A percentile compares a stretch with the other conserved stretches of the same genome.
These are phyloP conservation scores for Drosophila seclusa DNA, from an alignment of 2,888 invertebrate species.

Conservation along the genomic window DNA sequence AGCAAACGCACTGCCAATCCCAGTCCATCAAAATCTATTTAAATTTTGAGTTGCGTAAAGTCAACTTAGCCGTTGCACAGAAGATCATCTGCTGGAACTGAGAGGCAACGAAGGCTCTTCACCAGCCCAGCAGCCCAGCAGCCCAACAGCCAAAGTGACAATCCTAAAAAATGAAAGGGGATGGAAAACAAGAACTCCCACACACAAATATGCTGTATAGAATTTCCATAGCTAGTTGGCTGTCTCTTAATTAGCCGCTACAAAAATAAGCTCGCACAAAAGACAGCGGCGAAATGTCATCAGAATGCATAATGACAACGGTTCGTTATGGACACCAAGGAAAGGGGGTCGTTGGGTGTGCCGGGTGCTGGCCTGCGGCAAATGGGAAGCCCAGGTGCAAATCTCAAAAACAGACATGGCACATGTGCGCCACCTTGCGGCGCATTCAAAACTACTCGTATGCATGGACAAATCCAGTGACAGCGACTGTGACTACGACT, in stretches of 20 bases:
- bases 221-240: slow-evolving; percentile 59
- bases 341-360: neutral
- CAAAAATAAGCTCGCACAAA: slow-evolving; percentile 69
- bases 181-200: neutral
- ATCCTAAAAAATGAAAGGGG: neutral
- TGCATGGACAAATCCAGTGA: slow-evolving; percentile 46
- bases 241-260: slow-evolving; percentile 71
- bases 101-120: neutral
- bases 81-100: neutral
- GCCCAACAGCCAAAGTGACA: neutral
- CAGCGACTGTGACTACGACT: slow-evolving; percentile 42
- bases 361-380: slow-evolving; percentile 7
- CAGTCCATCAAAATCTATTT: slow-evolving; percentile 12
- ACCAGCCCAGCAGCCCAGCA: neutral
- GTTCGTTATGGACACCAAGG: slow-evolving; percentile 43
- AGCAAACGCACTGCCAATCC: slow-evolving; percentile 1
- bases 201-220: slow-evolving; percentile 55
- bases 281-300: slow-evolving; percentile 75
- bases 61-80: neutral
- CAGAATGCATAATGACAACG: slow-evolving; percentile 81
- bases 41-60: neutral
- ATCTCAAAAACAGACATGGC: slow-evolving; percentile 60
- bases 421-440: slow-evolving; percentile 71
- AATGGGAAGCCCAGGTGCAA: slow-evolving; percentile 52
- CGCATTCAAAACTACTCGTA: slow-evolving; percentile 56